phyloP scores from a whole-genome alignment of 2,888 invertebrate species.

The Drosophila meridiana region DNA sequence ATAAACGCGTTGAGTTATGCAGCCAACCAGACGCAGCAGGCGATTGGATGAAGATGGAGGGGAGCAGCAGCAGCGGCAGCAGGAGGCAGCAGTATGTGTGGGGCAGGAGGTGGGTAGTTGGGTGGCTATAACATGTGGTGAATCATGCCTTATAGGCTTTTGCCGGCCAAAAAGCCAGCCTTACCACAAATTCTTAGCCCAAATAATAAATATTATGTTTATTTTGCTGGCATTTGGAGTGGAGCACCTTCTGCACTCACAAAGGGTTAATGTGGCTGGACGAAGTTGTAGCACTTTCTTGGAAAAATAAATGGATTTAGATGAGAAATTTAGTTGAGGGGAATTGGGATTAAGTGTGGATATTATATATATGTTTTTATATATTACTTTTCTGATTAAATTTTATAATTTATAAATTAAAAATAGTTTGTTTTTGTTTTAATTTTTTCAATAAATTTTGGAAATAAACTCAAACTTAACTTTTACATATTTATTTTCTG shows the following conservation, averaged over 20 bases:
- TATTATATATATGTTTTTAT: too few species aligned
- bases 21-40: slow-evolving; percentile 7
- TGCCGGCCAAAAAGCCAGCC: slow-evolving; percentile 14
- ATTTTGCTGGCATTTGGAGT: slow-evolving; percentile 14
- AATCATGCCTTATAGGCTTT: slow-evolving; percentile 23
- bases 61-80: neutral
- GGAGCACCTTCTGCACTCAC: slow-evolving; percentile 11
- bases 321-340: neutral
- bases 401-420: too few species aligned
- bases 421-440: too few species aligned
- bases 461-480: too few species aligned
- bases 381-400: too few species aligned
- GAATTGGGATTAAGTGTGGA: too few species aligned
- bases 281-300: neutral
- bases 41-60: neutral
- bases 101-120: neutral
- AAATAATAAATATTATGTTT: slow-evolving; percentile 49
- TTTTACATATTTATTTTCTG: too few species aligned
- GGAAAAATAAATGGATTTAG: neutral
- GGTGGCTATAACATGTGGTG: neutral
- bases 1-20: slow-evolving; percentile 59
- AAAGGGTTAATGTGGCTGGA: slow-evolving; percentile 3
- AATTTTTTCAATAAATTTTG: too few species aligned
- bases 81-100: neutral
- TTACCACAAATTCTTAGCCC: slow-evolving; percentile 20